A percentile compares a stretch with the other conserved stretches of the same genome.
Conservation (phyloP, 1,140 invertebrate genomes). For the Leptinotarsa defecta region DNA sequence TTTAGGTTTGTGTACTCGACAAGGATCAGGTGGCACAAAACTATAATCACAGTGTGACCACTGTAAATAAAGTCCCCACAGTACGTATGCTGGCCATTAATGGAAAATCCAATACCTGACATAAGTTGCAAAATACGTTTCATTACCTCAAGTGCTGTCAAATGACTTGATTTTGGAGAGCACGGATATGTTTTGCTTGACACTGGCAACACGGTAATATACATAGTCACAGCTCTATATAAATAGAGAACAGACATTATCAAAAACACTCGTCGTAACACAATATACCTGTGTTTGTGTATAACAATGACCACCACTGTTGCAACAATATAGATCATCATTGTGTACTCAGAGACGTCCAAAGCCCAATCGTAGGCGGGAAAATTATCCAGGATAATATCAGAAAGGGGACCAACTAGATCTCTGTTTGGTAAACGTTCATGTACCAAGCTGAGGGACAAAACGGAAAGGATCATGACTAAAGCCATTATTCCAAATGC, state of each 20-base stretch:
- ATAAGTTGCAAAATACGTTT: conserved; percentile 76
- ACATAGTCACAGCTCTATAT: conserved; percentile 87
- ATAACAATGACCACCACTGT: conserved; percentile 76
- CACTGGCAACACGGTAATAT: conserved; percentile 83
- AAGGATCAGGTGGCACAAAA: conserved; percentile 82
- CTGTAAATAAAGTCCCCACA: conserved; percentile 91
- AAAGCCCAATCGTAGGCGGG: conserved; percentile 75
- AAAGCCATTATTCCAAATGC: conserved; percentile 65
- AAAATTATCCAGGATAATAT: conserved; percentile 79
- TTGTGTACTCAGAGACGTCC: conserved; percentile 82
- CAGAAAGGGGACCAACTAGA: conserved; percentile 73
- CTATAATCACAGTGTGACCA: conserved; percentile 85
- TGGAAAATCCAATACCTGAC: conserved; percentile 83
- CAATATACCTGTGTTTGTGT: conserved; percentile 86
- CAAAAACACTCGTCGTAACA: conserved; percentile 79
- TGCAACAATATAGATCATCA: conserved; percentile 76
- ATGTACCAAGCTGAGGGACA: conserved; percentile 79
- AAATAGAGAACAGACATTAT: conserved; percentile 83
- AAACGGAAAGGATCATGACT: conserved; percentile 53
- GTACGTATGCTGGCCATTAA: conserved; percentile 88
- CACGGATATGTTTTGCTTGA: conserved; percentile 82
- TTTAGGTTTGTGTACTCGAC: conserved; percentile 83
- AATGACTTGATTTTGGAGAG: conserved; percentile 77
- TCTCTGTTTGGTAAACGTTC: conserved; percentile 79
- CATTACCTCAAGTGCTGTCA: conserved; percentile 63